Evolutionary conservation across 2,797 vertebrate species (phyloP), one percentile per base, ranked within the genome.

Genomic region (Lagodon rhomboides): DNA sequence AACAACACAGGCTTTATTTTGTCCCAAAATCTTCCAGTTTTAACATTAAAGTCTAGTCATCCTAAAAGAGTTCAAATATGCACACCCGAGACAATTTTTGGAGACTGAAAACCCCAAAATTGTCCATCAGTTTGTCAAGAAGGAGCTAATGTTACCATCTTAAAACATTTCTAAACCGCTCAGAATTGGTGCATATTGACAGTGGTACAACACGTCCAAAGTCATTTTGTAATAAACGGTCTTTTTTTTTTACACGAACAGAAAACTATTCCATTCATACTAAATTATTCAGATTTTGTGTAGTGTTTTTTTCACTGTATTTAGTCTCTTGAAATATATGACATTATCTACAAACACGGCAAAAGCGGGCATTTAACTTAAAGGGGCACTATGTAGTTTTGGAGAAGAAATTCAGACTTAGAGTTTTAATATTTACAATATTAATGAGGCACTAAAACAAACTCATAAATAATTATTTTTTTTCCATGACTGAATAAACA

Each of bases 1-100:
- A 27, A 44, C 8, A 61, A 43, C n/a, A 61, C 8, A 22, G 23
- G 18, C 17, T 11, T 49, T 41, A 56, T 66, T 74, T 70, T 51
- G 18, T 23, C 20, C 18, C n/a, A 23, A 74, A 81, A 43, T 27
- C 1, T 34, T 54, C 2, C 16, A 38, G 47, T 47, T 74, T 73
- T 46, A 53, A 54, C 5, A 54, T 62, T 34, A 6, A 61, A 41
- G 6, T 56, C 2, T 1, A 22, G 20, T 34, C 17, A n/a, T 16
- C 5, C 23, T 13, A 7, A 53, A 10, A 18, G 30, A 23, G 1
- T 50, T 30, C 0, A 53, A 38, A 49, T 8, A 30, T 53, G 12
- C 18, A 22, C 12, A 65, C 27, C 27, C 16, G 68, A 5, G 23
- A 22, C 4, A 46, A 38, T 67, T n/a, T 67, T 4, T n/a, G 27